Conservation (phyloP, 2,113 vertebrate genomes). For the Macquaria ambigua region DNA sequence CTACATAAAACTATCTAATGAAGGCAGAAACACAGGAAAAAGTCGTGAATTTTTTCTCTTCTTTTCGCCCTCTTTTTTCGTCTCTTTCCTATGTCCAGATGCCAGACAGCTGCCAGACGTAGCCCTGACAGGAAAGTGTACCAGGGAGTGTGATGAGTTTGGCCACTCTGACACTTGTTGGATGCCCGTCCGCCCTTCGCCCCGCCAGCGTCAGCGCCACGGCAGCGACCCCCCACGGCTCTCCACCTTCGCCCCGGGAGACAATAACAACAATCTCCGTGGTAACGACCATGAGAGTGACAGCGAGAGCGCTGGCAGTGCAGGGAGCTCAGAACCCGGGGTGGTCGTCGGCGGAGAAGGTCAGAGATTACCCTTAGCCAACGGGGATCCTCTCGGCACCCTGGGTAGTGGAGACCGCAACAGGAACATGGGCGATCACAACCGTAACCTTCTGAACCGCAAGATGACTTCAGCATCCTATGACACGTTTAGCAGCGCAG, state of each 20-base stretch:
- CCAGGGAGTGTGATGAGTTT: conserved; percentile 83
- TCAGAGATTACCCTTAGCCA: conserved; percentile 77
- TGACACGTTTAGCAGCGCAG: conserved; percentile 86
- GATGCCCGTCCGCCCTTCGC: conserved; percentile 83
- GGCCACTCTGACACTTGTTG: conserved; percentile 87
- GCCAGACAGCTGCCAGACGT: conserved; percentile 85
- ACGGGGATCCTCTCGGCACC: conserved; percentile 82
- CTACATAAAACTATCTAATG: not conserved
- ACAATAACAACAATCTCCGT: conserved; percentile 85
- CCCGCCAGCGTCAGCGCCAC: conserved; percentile 80
- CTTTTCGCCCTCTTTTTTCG: not conserved
- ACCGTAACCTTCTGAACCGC: conserved; percentile 86
- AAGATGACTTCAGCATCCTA: conserved; percentile 88
- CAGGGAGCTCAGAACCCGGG: conserved; percentile 78
- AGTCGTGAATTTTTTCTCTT: not conserved
- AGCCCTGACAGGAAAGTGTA: conserved; percentile 85
- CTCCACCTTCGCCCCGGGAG: conserved; percentile 82
- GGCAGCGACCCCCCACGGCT: conserved; percentile 82
- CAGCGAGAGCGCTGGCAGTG: conserved; percentile 80
- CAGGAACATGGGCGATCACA: conserved; percentile 86
- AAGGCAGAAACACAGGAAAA: not conserved
- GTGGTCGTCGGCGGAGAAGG: conserved; percentile 76
- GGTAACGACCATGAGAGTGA: conserved; percentile 84
- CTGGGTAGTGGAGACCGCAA: conserved; percentile 81
- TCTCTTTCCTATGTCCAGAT: conserved; percentile 66